Base-by-base conservation (phyloP, 2,113 vertebrate genomes). In the Chunga burmeisteri region DNA sequence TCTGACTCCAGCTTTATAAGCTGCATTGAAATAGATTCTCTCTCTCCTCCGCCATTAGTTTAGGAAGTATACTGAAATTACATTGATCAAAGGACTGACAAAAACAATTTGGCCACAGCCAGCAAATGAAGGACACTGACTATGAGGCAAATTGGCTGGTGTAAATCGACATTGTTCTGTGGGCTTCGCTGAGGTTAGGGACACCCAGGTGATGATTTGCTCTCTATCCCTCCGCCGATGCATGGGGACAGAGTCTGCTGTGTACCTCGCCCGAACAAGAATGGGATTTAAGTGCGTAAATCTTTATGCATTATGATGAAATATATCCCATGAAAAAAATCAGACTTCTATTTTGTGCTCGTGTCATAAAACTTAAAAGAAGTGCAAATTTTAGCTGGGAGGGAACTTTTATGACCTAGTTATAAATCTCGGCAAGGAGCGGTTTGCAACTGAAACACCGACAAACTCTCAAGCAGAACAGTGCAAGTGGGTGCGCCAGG, bases 351-450 rank as follows among this genome's bases (percentile, higher is more conserved):
- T 87, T 86, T 88, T 91, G 46, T 81, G 58, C 65, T 89, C 90
- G 75, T 94, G 65, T 88, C 87, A 94, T 94, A 95, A 97, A 98
- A 97, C 82, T 93, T 98, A 92, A 97, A 96, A 98, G 93, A 95
- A 97, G 86, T 65, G 30, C 72, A 97, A 93, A 91, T 96, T 97
- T 97, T 91, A 93, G 83, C 95, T 96, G 70, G 40, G 89, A 88
- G 86, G 81, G 82, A 94, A 82, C 68, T 88, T 98, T 96, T 95
- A 96, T 84, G 87, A 88, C 78, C 65, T 59, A 85, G 86, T 90
- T 97, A 96, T 94, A 97, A 97, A 97, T 97, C 90, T 94, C 70
- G 82, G 65, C 59, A 91, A 93, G 85, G 77, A 97, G 82, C 23
- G 42, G 90, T 96, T 95, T 96, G 88, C 89, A 92, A n/a, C 0